Evolutionary conservation across 2,797 vertebrate genomes (phyloP), one percentile per base, ranked within the genome.

Genomic region (Chelidonichthys spinosus): DNA sequence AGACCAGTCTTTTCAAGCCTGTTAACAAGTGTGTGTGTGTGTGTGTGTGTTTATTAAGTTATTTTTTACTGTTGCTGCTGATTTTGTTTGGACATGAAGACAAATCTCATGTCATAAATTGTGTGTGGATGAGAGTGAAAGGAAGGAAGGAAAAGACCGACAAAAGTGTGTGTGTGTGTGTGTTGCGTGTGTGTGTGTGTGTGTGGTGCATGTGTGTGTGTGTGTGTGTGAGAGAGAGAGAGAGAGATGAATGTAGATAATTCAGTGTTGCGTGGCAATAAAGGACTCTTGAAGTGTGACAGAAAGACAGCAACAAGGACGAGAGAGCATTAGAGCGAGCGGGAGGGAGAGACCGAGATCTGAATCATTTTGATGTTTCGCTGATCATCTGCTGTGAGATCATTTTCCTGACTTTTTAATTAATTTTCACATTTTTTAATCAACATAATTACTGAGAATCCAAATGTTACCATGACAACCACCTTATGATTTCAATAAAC

Each of bases 361-460:
- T 84, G 83, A 88, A 84, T 90, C 82, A 87, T 87, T 87, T 84
- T 85, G 78, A 91, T 90, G 85, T 90, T 88, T 89, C 76, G 61
- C 86, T 87, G 87, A 91, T 92, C 88, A 89, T 93, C 89, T 87
- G 87, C 85, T 88, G 81, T 84, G 85, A 88, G 90, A 91, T 90
- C 67, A 82, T 85, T 90, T 87, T 50, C 82, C 81, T 87, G 87
- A 92, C 88, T 91, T 92, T 92, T 87, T 91, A 90, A 92, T 92
- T 91, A 83, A 91, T 93, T 90, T 90, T 87, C 87, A 90, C 87
- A 90, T 90, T 92, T 93, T 25, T 92, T 90, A 91, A 92, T 92
- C 90, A 90, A 80, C 87, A 89, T 90, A 91, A 92, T 92, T 88
- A 87, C 80, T 0, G 67, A 58, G 80, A 81, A 85, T 84, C 72